These are phyloP conservation scores for Cheilosia grossa DNA, from an alignment of 2,888 invertebrate species.

Conservation along the genomic window DNA sequence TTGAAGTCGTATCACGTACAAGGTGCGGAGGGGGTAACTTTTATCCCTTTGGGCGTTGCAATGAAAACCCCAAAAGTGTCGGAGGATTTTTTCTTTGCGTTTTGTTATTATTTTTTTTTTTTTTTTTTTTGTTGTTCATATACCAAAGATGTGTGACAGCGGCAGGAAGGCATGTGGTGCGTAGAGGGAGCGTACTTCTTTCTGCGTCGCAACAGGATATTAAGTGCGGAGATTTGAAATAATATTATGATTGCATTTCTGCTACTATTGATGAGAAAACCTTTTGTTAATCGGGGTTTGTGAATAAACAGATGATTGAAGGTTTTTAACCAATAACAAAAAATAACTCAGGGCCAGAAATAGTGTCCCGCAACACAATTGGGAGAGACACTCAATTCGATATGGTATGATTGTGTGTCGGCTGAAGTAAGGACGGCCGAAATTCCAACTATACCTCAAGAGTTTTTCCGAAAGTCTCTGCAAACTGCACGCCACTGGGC, in stretches of 20 bases:
- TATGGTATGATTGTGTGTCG: too few species aligned
- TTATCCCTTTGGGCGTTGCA: slow-evolving; percentile 67
- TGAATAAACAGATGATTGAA: not conserved
- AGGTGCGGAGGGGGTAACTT: slow-evolving; percentile 34
- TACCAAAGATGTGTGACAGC: slow-evolving; percentile 47
- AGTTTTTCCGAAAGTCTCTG: too few species aligned
- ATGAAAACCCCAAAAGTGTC: slow-evolving; percentile 69
- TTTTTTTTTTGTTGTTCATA: slow-evolving; percentile 69
- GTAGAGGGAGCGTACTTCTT: slow-evolving; percentile 27
- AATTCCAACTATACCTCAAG: too few species aligned
- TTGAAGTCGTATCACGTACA: slow-evolving; percentile 73
- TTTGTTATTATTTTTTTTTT: slow-evolving; percentile 39
- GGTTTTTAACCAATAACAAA: too few species aligned
- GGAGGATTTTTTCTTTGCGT: slow-evolving; percentile 43
- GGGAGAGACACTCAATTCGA: too few species aligned
- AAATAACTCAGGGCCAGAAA: too few species aligned
- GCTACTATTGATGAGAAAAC: slow-evolving; percentile 11
- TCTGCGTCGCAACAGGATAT: slow-evolving; percentile 63
- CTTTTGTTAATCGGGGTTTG: not conserved
- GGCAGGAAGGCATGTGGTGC: slow-evolving; percentile 62
- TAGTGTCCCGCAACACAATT: too few species aligned
- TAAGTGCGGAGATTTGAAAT: slow-evolving; percentile 71
- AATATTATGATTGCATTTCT: slow-evolving; percentile 71
- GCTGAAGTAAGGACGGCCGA: too few species aligned
- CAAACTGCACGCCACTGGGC: too few species aligned